phyloP scores from a whole-genome alignment of 2,113 vertebrate genomes.

The Ptychochromis oligacanthus region DNA sequence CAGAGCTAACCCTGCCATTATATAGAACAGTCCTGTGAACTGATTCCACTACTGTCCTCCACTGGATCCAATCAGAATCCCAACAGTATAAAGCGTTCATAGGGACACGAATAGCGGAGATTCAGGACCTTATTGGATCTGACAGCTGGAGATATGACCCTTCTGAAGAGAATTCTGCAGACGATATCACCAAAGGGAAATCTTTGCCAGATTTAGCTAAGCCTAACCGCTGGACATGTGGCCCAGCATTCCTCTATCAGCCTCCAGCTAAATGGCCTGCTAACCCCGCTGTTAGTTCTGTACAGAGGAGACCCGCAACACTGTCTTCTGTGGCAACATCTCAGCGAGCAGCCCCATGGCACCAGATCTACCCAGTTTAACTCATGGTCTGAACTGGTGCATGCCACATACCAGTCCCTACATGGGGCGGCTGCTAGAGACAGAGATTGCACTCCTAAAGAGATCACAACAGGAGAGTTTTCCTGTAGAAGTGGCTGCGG shows the following conservation, averaged over 20 bases:
- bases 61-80: background rate
- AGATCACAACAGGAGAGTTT: background rate
- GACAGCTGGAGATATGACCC: background rate
- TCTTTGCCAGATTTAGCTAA: background rate
- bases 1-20: too few species aligned
- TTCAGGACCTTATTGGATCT: background rate
- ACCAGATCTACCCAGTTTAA: background rate
- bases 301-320: background rate
- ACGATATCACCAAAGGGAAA: background rate
- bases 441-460: background rate
- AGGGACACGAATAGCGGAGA: background rate
- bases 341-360: background rate
- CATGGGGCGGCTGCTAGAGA: background rate
- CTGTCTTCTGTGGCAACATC: background rate
- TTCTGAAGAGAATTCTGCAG: background rate
- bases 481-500: background rate
- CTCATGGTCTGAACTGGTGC: background rate
- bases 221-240: background rate
- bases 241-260: background rate
- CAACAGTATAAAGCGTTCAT: background rate
- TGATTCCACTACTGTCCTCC: background rate
- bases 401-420: background rate
- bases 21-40: background rate
- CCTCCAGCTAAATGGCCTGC: background rate
- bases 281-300: background rate